A percentile compares a stretch with the other conserved stretches of the same genome.
phyloP scores from a whole-genome alignment of 2,888 invertebrate species.

The Caenorhabditis sp. region DNA sequence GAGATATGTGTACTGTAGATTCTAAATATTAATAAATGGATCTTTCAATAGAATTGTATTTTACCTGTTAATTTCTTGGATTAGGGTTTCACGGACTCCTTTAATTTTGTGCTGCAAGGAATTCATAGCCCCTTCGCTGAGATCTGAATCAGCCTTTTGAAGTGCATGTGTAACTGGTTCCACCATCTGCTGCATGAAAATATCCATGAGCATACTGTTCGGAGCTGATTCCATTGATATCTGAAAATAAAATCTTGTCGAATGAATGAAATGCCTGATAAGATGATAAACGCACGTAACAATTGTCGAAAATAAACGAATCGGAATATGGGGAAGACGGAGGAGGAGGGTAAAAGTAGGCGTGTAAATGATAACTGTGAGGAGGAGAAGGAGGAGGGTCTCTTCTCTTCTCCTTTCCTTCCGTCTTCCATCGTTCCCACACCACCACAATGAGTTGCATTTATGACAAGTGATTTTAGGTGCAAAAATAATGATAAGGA shows the following conservation, averaged over 20 bases:
- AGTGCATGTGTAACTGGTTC: slow-evolving; percentile 22
- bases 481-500: slow-evolving; percentile 44
- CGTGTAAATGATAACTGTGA: slow-evolving; percentile 62
- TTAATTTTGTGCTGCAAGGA: slow-evolving; percentile 17
- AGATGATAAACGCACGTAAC: not conserved
- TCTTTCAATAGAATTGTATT: not conserved
- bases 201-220: slow-evolving; percentile 16
- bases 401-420: slow-evolving; percentile 21
- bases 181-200: slow-evolving; percentile 30
- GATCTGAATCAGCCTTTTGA: not conserved
- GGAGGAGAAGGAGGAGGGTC: slow-evolving; percentile 22
- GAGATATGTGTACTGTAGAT: not conserved
- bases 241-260: not conserved
- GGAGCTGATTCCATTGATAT: slow-evolving; percentile 8
- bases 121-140: not conserved
- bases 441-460: slow-evolving; percentile 45
- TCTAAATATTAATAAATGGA: not conserved
- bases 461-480: slow-evolving; percentile 58
- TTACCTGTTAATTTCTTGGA: slow-evolving; percentile 13
- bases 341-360: slow-evolving; percentile 52
- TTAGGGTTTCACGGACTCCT: slow-evolving; percentile 9
- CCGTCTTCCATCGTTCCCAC: slow-evolving; percentile 27
- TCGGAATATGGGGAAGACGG: slow-evolving; percentile 25
- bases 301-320: slow-evolving; percentile 30
- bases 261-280: not conserved